A percentile compares a stretch with the other conserved stretches of the same genome.
These are phyloP conservation scores for Pemphredon lugubris DNA, from an alignment of 2,888 invertebrate genomes.

Conservation along the genomic window DNA sequence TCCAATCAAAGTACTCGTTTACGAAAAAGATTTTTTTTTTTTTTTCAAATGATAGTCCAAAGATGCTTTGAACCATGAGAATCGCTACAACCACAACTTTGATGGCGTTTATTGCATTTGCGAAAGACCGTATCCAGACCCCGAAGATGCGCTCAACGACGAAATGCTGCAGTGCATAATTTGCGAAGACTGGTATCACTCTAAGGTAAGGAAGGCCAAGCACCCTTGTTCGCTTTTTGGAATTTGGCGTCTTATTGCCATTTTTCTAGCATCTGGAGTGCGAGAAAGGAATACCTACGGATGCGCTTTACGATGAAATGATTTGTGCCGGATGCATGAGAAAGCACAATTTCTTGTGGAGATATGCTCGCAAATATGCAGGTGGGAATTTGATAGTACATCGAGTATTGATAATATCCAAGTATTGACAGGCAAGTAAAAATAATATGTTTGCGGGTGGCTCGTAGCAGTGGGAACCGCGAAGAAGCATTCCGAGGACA, in stretches of 20 bases:
- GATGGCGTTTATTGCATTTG: slow-evolving; percentile 96
- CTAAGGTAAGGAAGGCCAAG: slow-evolving; percentile 81
- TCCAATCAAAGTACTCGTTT: neutral
- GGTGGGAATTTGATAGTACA: no score
- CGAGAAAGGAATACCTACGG: slow-evolving; percentile 83
- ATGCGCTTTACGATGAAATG: slow-evolving; percentile 88
- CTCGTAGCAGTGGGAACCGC: neutral
- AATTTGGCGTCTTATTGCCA: slow-evolving; percentile 19
- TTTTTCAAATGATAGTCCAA: slow-evolving; percentile 81
- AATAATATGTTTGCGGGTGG: neutral
- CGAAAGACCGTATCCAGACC: slow-evolving; percentile 96
- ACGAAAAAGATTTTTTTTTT: neutral
- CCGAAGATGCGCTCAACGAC: slow-evolving; percentile 90
- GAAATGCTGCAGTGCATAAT: slow-evolving; percentile 98
- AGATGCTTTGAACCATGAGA: slow-evolving; percentile 86
- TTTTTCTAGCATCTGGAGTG: slow-evolving; percentile 85
- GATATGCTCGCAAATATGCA: slow-evolving; percentile 83
- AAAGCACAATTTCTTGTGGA: slow-evolving; percentile 88
- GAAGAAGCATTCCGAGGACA: slow-evolving; percentile 37
- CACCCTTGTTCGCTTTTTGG: neutral
- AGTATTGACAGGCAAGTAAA: neutral
- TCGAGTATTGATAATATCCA: neutral
- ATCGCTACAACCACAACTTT: slow-evolving; percentile 96
- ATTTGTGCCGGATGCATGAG: slow-evolving; percentile 90
- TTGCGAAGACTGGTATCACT: slow-evolving; percentile 99